Percentiles rank a stretch among this genome's conserved stretches.
phyloP scores from a whole-genome alignment of 92 coral and sea anemone genomes.

The Porites lobata region DNA sequence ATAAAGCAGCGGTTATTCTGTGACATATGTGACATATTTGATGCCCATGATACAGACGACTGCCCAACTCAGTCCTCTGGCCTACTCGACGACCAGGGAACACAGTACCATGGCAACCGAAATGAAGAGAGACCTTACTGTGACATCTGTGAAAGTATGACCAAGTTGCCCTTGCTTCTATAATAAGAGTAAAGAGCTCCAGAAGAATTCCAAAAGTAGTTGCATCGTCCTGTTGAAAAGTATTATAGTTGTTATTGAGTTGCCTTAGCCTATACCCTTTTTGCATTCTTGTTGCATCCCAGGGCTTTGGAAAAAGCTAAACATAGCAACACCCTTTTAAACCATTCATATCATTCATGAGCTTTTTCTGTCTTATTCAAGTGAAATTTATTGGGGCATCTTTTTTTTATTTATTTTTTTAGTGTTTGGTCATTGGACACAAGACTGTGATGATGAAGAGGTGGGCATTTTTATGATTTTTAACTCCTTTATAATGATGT shows the following conservation, averaged over 20 bases:
- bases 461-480: conserved; percentile 37
- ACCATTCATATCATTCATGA: too few relatives aligned
- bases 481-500: too few relatives aligned
- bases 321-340: too few relatives aligned
- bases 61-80: conserved; percentile 96
- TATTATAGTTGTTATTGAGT: too few relatives aligned
- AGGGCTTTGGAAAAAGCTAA: too few relatives aligned
- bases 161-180: too few relatives aligned
- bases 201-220: background rate
- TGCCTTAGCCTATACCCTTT: too few relatives aligned
- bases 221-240: too few relatives aligned
- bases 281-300: too few relatives aligned
- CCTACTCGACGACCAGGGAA: conserved; percentile 72
- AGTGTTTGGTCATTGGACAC: conserved; percentile 99
- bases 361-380: too few relatives aligned
- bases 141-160: conserved; percentile 93
- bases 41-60: conserved; percentile 97
- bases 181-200: background rate
- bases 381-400: background rate
- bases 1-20: conserved; percentile 90
- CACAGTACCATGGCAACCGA: conserved; percentile 89
- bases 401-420: background rate
- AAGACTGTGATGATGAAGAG: conserved; percentile 98
- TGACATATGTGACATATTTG: conserved; percentile 98
- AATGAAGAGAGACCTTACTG: conserved; percentile 94